Evolutionary conservation across 1,140 invertebrate species (phyloP), one percentile per base, ranked within the genome.

Genomic region (Drosophila saltans): DNA sequence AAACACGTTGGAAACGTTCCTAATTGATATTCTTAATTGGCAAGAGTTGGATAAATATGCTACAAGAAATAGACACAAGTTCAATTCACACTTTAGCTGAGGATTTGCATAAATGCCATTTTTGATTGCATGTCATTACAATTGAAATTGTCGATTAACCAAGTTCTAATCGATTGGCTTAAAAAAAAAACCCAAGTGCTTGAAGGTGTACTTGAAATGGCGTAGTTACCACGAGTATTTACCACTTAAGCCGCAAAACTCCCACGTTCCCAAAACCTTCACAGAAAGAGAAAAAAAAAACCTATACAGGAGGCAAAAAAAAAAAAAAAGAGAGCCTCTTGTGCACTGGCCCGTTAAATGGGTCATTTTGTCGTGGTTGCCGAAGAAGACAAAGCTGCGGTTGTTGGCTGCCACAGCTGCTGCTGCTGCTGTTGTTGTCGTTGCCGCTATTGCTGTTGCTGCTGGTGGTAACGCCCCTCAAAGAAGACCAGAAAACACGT

Each of bases 271-370:
- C 75, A 77, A 77, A 71, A 70, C 41, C 57, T 56, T 48, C 45
- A 36, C 28, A 30, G 28, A 30, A 30, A 30, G 33, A 36, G 6
- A 48, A 48, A 16, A 48, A 24, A 2, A 30, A 30, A 2, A 30
- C 28, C 2, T 30, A 48, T 48, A 48, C 24, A 48, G 45, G 45
- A 48, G 45, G 45, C 3, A 6, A 52, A 24, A 26, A 16, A 52
- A 24, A 26, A 26, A 52, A 60, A 69, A 69, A 64, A 72, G 28
- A 56, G 40, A 66, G 77, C 64, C 67, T 68, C 65, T 68, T 76
- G 83, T 64, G 80, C 83, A 86, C 61, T 83, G 80, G 83, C 73
- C 83, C 83, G 84, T 86, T 86, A 86, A 86, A 86, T 88, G 84
- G 84, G 83, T 86, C 83, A 78, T 78, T 78, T 78, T 75, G 60